Base-by-base conservation (phyloP, 1,140 invertebrate species). In the Anoplolepis gracilipes region DNA sequence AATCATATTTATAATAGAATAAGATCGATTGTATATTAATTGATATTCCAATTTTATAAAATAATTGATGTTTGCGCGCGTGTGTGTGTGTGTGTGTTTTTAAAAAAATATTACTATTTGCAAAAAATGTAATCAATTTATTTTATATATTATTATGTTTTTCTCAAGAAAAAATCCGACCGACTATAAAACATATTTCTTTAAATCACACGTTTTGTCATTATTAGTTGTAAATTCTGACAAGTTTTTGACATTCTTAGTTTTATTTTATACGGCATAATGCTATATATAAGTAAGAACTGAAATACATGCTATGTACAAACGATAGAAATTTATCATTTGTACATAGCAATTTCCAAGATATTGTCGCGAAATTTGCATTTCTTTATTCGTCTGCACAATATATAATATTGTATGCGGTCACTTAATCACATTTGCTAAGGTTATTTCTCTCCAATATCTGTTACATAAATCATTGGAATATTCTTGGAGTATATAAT, bases 211-310 rank as follows among this genome's bases (percentile, higher is more conserved):
- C n/a, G 16, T 5, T 19, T 22, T 16, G 28, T 19, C 33, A 75
- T 59, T 75, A 22, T 7, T 7, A 16, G 22, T 33, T 39, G 19
- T 33, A 39, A 59, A 59, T 75, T 42, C 36, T 13, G 7, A 75
- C 16, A 22, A 33, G 61, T 28, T 75, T 61, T 36, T 22, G 57
- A 59, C 25, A 61, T 22, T 6, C 16, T 61, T 16, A 33, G 61
- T 42, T 33, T 75, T 75, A 42, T 75, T 73, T 61, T 75, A 19
- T 25, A 75, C 16, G 22, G 5, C 13, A 75, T 8, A 10, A 22
- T 73, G 6, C 28, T 53, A 49, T 19, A 13, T n/a, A 28, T 57
- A 33, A n/a, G n/a, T n/a, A n/a, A n/a, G n/a, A n/a, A n/a, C n/a
- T n/a, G n/a, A n/a, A n/a, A n/a, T n/a, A n/a, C n/a, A n/a, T n/a